Conservation (phyloP, 2,888 invertebrate genomes). For the Eupelmus urozonus region DNA sequence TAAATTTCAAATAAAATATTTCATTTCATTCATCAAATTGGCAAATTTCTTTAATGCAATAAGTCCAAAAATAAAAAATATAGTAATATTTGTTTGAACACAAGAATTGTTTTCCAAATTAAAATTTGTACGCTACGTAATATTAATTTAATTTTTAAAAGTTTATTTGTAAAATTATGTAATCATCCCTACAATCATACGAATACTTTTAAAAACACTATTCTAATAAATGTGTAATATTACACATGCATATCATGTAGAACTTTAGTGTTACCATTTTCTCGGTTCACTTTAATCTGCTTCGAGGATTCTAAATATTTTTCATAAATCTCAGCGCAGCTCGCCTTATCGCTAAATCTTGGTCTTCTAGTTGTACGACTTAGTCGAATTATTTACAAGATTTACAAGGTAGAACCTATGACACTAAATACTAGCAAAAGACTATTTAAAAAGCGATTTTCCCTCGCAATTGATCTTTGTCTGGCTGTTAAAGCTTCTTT, state of each 20-base stretch:
- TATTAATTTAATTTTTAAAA: no score
- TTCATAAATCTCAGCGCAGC: slow-evolving; percentile 54
- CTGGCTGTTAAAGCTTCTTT: slow-evolving; percentile 45
- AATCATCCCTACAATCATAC: no score
- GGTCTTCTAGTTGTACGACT: slow-evolving; percentile 57
- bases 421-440: slow-evolving; percentile 69
- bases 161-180: no score
- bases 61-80: slow-evolving; percentile 12
- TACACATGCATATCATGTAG: slow-evolving; percentile 36
- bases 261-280: slow-evolving; percentile 9
- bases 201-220: no score
- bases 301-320: slow-evolving; percentile 21
- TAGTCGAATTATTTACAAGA: slow-evolving; percentile 66
- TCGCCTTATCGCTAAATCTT: slow-evolving; percentile 44
- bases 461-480: slow-evolving; percentile 19
- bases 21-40: slow-evolving; percentile 25
- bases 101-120: no score
- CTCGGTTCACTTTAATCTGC: slow-evolving; percentile 20
- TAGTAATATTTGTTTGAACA: no score
- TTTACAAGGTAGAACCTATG: slow-evolving; percentile 66
- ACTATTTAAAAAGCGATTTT: slow-evolving; percentile 24
- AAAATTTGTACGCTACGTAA: no score
- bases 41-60: not conserved
- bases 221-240: not conserved
- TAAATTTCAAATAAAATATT: slow-evolving; percentile 41